These are phyloP conservation scores for Myanophis thanlyinensis DNA, from an alignment of 2,113 vertebrate genomes.

Conservation along the genomic window DNA sequence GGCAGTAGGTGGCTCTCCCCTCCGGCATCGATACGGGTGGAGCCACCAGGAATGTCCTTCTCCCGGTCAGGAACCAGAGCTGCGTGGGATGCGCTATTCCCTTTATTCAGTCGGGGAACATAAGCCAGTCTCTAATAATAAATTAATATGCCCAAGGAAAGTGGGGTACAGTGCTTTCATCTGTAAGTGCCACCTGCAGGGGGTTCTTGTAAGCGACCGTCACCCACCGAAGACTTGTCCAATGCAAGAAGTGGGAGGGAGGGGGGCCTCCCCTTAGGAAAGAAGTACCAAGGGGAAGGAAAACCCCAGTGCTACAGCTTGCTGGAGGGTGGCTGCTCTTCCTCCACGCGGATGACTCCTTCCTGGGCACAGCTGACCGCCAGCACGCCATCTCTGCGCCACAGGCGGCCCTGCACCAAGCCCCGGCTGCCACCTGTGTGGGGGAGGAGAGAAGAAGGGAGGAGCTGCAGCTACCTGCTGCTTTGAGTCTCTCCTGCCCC, in stretches of 20 bases:
- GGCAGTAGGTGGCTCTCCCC: not conserved
- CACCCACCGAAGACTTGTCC: too few relatives aligned
- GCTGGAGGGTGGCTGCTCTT: constrained; percentile 58
- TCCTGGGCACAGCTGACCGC: constrained; percentile 90
- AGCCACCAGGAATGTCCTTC: not conserved
- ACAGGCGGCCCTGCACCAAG: constrained; percentile 86
- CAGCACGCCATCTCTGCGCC: constrained; percentile 88
- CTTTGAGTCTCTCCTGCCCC: too few relatives aligned
- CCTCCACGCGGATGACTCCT: constrained; percentile 81
- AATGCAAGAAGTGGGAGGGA: too few relatives aligned
- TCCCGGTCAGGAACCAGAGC: not conserved
- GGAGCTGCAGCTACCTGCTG: not conserved
- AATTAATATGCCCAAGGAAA: not conserved
- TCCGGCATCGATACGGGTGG: not conserved
- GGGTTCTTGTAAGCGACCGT: not conserved
- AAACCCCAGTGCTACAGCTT: constrained; percentile 75
- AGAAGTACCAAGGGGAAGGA: accelerated
- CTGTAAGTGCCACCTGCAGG: accelerated
- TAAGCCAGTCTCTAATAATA: not conserved
- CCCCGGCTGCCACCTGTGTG: constrained; percentile 82
- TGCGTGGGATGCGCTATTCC: not conserved
- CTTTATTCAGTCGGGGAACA: not conserved
- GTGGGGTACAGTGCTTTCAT: accelerated
- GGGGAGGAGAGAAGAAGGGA: not conserved
- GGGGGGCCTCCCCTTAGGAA: not conserved